Evolutionary conservation across 2,888 invertebrate species (phyloP).

Genomic region (Synergus gifuensis): DNA sequence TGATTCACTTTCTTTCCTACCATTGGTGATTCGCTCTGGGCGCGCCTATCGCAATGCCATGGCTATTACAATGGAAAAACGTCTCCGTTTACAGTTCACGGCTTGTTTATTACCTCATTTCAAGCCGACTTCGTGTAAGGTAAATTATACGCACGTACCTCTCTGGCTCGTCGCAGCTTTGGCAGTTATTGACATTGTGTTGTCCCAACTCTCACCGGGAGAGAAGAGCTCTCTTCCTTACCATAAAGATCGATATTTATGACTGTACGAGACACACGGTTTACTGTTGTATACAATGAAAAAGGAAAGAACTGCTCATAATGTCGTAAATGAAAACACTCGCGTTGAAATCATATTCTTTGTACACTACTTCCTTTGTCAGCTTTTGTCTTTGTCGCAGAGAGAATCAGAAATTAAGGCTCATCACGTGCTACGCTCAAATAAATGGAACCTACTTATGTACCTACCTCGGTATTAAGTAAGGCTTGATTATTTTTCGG

Average conservation of each 20-base stretch:
- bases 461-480: conserved; percentile 8
- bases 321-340: conserved; percentile 35
- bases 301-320: conserved; percentile 1
- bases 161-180: conserved; percentile 45
- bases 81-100: conserved; percentile 45
- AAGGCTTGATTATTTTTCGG: conserved; percentile 33
- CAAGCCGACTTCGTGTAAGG: background rate
- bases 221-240: conserved; percentile 40
- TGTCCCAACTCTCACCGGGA: conserved; percentile 65
- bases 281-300: conserved; percentile 15
- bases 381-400: conserved; percentile 7
- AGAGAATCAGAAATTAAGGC: conserved; percentile 14
- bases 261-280: conserved; percentile 10
- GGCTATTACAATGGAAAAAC: conserved; percentile 45
- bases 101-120: conserved; percentile 46
- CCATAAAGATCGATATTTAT: conserved; percentile 38
- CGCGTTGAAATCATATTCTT: conserved; percentile 27
- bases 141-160: conserved; percentile 32
- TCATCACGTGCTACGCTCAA: conserved; percentile 35
- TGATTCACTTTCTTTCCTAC: conserved; percentile 30
- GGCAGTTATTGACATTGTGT: conserved; percentile 44
- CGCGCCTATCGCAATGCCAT: conserved; percentile 54
- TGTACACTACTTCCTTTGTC: conserved; percentile 28
- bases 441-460: conserved; percentile 28
- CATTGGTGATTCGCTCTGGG: conserved; percentile 27